Evolutionary conservation across 2,888 invertebrate species (phyloP).

Genomic region (Perizoma flavofasciatum): DNA sequence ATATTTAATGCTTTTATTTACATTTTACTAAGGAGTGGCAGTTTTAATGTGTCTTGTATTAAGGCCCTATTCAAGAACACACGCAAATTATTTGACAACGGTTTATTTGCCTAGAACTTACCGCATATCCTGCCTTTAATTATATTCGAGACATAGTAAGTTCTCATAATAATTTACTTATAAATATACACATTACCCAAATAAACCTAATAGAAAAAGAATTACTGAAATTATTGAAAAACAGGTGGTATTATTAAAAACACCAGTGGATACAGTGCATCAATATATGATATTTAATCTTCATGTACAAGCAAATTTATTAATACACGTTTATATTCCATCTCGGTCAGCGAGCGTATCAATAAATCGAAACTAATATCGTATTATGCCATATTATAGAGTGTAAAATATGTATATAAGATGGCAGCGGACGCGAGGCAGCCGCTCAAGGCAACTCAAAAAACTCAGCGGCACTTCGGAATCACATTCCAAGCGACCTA

Average conservation of each 20-base stretch:
- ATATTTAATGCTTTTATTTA: slow-evolving; percentile 3
- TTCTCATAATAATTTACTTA: slow-evolving; percentile 82
- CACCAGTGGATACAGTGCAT: slow-evolving; percentile 86
- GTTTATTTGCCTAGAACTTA: slow-evolving; percentile 81
- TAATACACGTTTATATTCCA: slow-evolving; percentile 81
- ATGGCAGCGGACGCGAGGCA: slow-evolving; percentile 59
- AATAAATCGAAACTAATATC: slow-evolving; percentile 69
- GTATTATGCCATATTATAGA: slow-evolving; percentile 83
- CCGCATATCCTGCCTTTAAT: slow-evolving; percentile 73
- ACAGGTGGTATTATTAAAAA: slow-evolving; percentile 81
- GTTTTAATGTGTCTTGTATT: slow-evolving; percentile 26
- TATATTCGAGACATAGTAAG: slow-evolving; percentile 78
- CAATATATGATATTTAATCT: slow-evolving; percentile 90
- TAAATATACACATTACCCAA: slow-evolving; percentile 81
- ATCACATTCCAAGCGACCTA: slow-evolving; percentile 78
- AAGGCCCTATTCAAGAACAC: slow-evolving; percentile 69
- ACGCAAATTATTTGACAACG: slow-evolving; percentile 71
- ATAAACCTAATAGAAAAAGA: slow-evolving; percentile 75
- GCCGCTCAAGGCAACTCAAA: slow-evolving; percentile 66
- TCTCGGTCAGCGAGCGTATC: slow-evolving; percentile 64
- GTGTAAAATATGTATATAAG: slow-evolving; percentile 74
- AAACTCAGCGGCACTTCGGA: slow-evolving; percentile 66
- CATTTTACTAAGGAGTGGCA: background rate
- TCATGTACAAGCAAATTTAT: slow-evolving; percentile 90
- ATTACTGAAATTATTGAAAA: slow-evolving; percentile 48